These are phyloP conservation scores for Euthynnus affinis DNA, from an alignment of 2,797 vertebrate species.

Conservation along the genomic window DNA sequence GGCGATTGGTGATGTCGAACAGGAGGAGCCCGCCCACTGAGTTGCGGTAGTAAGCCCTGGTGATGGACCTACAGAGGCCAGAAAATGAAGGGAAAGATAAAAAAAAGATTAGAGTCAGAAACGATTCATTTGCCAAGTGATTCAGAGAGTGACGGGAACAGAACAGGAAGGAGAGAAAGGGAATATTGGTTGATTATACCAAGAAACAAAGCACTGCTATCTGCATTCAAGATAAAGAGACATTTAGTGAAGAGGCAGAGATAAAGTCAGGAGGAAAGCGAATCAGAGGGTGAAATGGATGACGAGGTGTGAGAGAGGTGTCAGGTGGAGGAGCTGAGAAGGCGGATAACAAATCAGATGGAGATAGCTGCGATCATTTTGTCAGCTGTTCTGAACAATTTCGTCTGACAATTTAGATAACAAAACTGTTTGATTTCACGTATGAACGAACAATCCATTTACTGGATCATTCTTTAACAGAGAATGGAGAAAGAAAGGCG, in stretches of 20 bases:
- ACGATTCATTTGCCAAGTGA: neutral
- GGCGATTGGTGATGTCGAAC: slow-evolving; percentile 98
- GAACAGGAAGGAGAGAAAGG: too few species aligned
- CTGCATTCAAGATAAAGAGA: neutral
- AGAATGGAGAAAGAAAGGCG: neutral
- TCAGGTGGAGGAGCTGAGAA: slow-evolving; percentile 11
- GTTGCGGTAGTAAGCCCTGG: slow-evolving; percentile 98
- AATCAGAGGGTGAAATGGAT: neutral
- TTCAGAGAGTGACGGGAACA: neutral
- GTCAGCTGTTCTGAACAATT: neutral
- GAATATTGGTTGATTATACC: too few species aligned
- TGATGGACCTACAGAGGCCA: slow-evolving; percentile 91
- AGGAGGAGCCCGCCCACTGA: slow-evolving; percentile 98
- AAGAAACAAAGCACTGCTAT: too few species aligned
- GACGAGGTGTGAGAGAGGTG: slow-evolving; percentile 11
- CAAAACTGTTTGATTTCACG: neutral
- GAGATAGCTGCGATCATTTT: neutral
- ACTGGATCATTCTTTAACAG: neutral
- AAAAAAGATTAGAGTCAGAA: neutral
- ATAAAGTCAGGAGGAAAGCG: neutral
- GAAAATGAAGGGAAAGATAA: neutral
- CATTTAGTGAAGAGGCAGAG: neutral
- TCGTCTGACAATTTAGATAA: neutral
- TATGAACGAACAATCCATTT: neutral
- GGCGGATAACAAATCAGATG: neutral